Evolutionary conservation across 2,888 invertebrate genomes (phyloP).

Genomic region (Druceiella hillmani): DNA sequence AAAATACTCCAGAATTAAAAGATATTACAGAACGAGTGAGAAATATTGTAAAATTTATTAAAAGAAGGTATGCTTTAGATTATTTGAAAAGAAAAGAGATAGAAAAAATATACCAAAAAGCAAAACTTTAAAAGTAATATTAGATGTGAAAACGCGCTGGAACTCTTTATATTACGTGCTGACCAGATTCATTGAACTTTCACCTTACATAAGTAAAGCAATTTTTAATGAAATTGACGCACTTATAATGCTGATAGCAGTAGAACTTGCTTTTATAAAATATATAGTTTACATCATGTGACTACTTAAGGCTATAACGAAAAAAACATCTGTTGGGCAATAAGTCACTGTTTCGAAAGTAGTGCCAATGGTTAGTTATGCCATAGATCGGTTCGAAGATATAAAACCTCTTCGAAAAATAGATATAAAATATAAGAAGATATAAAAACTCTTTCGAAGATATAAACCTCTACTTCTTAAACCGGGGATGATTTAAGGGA

Average conservation of each 20-base stretch:
- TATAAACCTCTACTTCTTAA: conserved; percentile 9
- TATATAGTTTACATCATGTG: conserved; percentile 6
- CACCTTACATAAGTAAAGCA: conserved; percentile 8
- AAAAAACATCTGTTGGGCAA: conserved; percentile 10
- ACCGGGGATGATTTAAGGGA: conserved; percentile 10
- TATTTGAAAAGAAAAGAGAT: conserved; percentile 10
- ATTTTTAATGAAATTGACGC: conserved; percentile 11
- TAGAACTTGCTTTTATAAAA: conserved; percentile 5
- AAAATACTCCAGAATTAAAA: conserved; percentile 2
- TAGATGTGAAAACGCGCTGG: too few relatives aligned
- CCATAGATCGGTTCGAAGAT: conserved; percentile 7
- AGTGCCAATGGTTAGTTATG: conserved; percentile 9
- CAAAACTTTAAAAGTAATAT: too few relatives aligned
- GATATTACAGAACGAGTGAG: conserved; percentile 5
- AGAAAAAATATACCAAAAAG: conserved; percentile 8
- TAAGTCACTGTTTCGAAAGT: conserved; percentile 9
- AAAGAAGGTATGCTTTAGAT: conserved; percentile 4
- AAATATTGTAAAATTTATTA: conserved; percentile 7
- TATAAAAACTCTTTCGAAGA: too few relatives aligned
- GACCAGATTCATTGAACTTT: conserved; percentile 7
- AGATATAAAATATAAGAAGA: too few relatives aligned
- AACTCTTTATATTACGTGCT: conserved; percentile 7
- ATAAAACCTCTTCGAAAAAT: too few relatives aligned
- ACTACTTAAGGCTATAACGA: conserved; percentile 7
- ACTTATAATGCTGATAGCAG: conserved; percentile 12